Percentiles rank a stretch among this genome's conserved stretches.
Evolutionary conservation across 2,113 vertebrate genomes (phyloP).

Genomic region (Orycteropus afer): DNA sequence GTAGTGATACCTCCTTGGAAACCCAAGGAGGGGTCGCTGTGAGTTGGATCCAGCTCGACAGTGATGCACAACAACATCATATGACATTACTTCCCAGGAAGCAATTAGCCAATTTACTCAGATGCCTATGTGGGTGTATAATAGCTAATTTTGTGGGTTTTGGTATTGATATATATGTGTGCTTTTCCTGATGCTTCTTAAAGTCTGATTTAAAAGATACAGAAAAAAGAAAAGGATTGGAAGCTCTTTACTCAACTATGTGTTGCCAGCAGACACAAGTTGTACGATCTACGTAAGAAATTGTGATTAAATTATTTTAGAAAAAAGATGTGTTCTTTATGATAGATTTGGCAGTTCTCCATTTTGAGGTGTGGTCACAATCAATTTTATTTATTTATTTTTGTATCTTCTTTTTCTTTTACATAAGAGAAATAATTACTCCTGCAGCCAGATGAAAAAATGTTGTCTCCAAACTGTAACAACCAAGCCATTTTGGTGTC

Average conservation of each 20-base stretch:
- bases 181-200: conserved; percentile 25
- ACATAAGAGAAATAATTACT: conserved; percentile 5
- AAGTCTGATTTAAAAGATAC: conserved; percentile 26
- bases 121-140: background rate
- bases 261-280: background rate
- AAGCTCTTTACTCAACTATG: conserved; percentile 36
- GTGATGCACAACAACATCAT: no score
- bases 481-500: conserved; percentile 23
- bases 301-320: conserved; percentile 33
- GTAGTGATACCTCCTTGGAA: no score
- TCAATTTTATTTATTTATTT: conserved; percentile 23
- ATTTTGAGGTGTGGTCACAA: conserved; percentile 14
- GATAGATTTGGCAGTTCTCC: background rate
- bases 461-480: conserved; percentile 5
- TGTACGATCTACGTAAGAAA: conserved; percentile 9
- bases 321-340: background rate
- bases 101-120: background rate
- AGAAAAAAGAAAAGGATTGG: background rate
- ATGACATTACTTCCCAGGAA: conserved; percentile 3
- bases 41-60: no score
- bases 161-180: background rate
- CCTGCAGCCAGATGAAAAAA: background rate
- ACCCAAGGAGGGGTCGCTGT: no score
- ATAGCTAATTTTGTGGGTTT: background rate
- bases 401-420: conserved; percentile 30